These are phyloP conservation scores for Acrocyrtus sp. DNA, from an alignment of 2,888 invertebrate genomes.

Conservation along the genomic window DNA sequence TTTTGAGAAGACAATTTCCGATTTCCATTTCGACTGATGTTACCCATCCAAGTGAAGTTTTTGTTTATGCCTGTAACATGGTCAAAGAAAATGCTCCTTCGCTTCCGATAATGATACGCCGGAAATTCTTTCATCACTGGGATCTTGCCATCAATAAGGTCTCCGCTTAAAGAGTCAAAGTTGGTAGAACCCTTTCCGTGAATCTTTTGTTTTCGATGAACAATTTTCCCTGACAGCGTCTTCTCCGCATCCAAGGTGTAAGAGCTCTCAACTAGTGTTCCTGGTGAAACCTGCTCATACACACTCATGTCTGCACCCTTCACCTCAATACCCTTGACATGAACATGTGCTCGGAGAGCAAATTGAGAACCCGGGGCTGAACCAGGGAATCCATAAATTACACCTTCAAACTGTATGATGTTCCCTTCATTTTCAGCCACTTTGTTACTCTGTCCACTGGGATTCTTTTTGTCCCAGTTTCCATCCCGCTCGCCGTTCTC, in stretches of 20 bases:
- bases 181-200: conserved; percentile 13
- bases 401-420: conserved; percentile 51
- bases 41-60: background rate
- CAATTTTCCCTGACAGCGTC: conserved; percentile 43
- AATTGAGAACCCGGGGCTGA: conserved; percentile 52
- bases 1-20: background rate
- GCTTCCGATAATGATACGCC: conserved; percentile 43
- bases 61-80: conserved; percentile 11
- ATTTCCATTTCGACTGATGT: background rate
- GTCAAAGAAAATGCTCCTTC: conserved; percentile 35
- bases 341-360: conserved; percentile 50
- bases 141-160: conserved; percentile 42
- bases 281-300: conserved; percentile 13
- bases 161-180: conserved; percentile 19
- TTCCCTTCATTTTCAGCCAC: conserved; percentile 15
- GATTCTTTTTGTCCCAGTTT: background rate
- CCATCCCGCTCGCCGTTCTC: conserved; percentile 3
- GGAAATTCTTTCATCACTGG: conserved; percentile 48
- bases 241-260: conserved; percentile 23
- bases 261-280: conserved; percentile 2
- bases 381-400: conserved; percentile 58
- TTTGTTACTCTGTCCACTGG: background rate
- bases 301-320: too few species aligned
- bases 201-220: conserved; percentile 35
- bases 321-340: conserved; percentile 28